Conservation (phyloP, 1,140 invertebrate species). For the Drosophila ohnishii region DNA sequence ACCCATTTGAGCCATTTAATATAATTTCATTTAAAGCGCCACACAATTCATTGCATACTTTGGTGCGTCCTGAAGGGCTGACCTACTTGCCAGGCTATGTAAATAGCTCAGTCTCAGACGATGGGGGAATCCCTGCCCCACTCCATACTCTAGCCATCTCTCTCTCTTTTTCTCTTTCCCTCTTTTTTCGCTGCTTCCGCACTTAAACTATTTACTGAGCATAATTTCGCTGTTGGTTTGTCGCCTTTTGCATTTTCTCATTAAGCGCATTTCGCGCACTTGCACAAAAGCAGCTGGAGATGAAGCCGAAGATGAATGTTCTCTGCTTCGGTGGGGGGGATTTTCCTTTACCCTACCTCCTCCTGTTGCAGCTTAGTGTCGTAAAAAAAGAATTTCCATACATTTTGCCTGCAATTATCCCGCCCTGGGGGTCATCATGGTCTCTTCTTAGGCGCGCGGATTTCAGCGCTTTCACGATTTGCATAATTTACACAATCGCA, state of each 20-base stretch:
- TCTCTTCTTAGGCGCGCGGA: conserved; percentile 67
- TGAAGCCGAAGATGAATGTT: conserved; percentile 63
- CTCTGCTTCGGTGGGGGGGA: conserved; percentile 27
- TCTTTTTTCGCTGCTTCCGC: conserved; percentile 44
- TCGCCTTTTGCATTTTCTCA: conserved; percentile 77
- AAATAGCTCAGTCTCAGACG: conserved; percentile 44
- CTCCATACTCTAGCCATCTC: not conserved
- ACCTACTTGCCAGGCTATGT: conserved; percentile 55
- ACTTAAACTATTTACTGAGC: conserved; percentile 70
- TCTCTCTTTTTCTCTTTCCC: not conserved
- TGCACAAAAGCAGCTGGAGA: conserved; percentile 51
- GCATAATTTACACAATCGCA: conserved; percentile 66
- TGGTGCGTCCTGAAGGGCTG: conserved; percentile 59
- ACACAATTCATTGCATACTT: conserved; percentile 73
- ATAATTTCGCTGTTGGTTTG: conserved; percentile 73
- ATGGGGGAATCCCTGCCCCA: not conserved
- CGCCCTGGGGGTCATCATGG: conserved; percentile 38
- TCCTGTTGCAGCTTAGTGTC: conserved; percentile 55
- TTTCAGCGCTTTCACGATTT: conserved; percentile 68
- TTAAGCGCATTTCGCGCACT: conserved; percentile 71
- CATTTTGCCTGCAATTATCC: conserved; percentile 68
- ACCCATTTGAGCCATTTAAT: conserved; percentile 52
- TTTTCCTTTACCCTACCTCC: conserved; percentile 1
- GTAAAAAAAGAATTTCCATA: conserved; percentile 48
- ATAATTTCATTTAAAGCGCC: conserved; percentile 61